phyloP scores from a whole-genome alignment of 2,113 vertebrate genomes.

The Rhea pennata region DNA sequence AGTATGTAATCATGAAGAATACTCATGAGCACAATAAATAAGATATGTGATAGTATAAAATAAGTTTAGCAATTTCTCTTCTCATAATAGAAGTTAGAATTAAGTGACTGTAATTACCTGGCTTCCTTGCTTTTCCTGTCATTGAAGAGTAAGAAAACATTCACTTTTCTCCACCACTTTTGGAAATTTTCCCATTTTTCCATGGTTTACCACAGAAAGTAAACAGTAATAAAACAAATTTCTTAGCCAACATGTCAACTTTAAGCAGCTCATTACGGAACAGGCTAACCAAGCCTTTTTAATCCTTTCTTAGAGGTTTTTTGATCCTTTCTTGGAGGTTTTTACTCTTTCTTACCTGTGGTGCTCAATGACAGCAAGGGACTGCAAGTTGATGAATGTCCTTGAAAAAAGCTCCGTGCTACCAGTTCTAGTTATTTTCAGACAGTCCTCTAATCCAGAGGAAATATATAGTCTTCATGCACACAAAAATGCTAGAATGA shows the following conservation, averaged over 20 bases:
- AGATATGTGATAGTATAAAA: background rate
- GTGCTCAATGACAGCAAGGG: background rate
- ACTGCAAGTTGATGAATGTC: background rate
- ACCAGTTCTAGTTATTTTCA: background rate
- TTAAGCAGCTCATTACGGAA: background rate
- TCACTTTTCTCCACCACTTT: background rate
- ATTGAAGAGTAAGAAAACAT: background rate
- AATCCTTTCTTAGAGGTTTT: background rate
- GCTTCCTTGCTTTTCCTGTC: background rate
- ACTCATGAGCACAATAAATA: background rate
- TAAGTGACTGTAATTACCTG: background rate
- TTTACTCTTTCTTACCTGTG: background rate
- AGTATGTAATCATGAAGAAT: background rate
- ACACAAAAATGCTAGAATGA: background rate
- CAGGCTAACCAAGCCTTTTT: background rate
- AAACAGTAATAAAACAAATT: background rate
- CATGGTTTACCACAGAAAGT: background rate
- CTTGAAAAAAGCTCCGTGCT: background rate
- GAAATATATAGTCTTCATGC: background rate
- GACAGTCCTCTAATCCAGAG: background rate
- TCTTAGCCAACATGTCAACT: background rate
- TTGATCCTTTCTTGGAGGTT: background rate
- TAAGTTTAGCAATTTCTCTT: background rate
- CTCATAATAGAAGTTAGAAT: background rate
- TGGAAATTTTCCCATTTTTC: background rate